phyloP scores from a whole-genome alignment of 1,140 invertebrate species.

The Penaeus japonicus region DNA sequence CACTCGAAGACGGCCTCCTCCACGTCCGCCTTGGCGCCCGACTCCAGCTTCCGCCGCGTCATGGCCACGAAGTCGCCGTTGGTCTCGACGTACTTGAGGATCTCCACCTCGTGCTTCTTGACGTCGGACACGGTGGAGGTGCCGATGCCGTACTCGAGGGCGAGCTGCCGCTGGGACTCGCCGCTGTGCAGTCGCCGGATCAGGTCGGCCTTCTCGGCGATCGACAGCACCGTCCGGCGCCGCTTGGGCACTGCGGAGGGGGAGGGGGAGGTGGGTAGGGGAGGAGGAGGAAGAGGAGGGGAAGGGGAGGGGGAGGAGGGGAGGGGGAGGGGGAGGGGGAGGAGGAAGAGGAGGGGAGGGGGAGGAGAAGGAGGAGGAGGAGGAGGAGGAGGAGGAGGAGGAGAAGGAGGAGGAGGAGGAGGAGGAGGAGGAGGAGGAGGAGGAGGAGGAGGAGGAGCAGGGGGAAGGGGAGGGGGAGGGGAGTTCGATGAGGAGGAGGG shows the following conservation, averaged over 20 bases:
- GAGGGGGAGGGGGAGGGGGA: background rate
- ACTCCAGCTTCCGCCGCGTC: conserved; percentile 32
- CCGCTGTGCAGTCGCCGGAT: conserved; percentile 34
- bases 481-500: no score
- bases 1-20: conserved; percentile 34
- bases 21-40: conserved; percentile 36
- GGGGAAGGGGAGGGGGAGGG: no score
- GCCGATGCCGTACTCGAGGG: conserved; percentile 36
- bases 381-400: no score
- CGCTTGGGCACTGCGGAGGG: background rate
- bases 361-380: no score
- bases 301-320: background rate
- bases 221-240: conserved; percentile 23
- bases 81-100: conserved; percentile 20
- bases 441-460: no score
- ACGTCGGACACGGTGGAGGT: conserved; percentile 46
- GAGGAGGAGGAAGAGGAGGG: background rate
- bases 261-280: background rate
- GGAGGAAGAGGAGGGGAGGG: no score
- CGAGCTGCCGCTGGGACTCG: conserved; percentile 31
- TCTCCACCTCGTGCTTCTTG: conserved; percentile 39
- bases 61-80: conserved; percentile 40
- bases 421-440: no score
- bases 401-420: no score
- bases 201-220: conserved; percentile 44